Evolutionary conservation across 1,140 invertebrate species (phyloP), one percentile per base, ranked within the genome.

Genomic region (Pseudobourletiella spinata): DNA sequence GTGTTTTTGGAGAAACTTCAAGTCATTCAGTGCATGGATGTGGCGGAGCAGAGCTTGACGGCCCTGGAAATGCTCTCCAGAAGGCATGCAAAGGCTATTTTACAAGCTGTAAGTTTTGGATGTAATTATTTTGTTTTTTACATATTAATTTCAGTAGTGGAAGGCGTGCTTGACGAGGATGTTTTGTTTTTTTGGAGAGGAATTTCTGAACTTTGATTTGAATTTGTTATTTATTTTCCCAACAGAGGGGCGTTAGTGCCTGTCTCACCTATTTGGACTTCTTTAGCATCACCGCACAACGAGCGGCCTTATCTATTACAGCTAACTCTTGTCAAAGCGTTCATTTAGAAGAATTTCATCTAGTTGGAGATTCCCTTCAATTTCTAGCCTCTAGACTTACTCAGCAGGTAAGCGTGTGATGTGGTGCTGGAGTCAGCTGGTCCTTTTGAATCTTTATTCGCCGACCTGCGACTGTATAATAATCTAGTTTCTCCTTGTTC

Each of bases 21-120:
- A 79, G 89, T 91, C 0, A 98, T 98, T 67, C 94, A 97, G 68
- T 98, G 95, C 74, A 98, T 98, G 92, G 95, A 98, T 78, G 95
- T 98, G 3, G 95, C 95, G 18, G 95, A 98, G 77, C 95, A 98
- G 77, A 91, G 89, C 70, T 79, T 98, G 46, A 96, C 94, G 3
- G 95, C 95, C 1, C 78, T 98, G 22, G 95, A 98, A 74, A 97
- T 96, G 86, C 79, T 98, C 24, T 98, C 94, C 1, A 80, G 91
- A n/a, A 79, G 94, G 66, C 95, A 98, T 78, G 91, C 91, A 70
- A 98, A 98, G 78, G 85, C 92, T 29, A 97, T 98, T 68, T 77
- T 98, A 65, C 92, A 96, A 76, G 92, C 93, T 52, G 89, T 91
- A 76, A 79, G 79, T 78, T 44, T 16, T 62, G 18, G 25, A 50